phyloP scores from a whole-genome alignment of 2,113 vertebrate genomes.

The Plecotus auritus region DNA sequence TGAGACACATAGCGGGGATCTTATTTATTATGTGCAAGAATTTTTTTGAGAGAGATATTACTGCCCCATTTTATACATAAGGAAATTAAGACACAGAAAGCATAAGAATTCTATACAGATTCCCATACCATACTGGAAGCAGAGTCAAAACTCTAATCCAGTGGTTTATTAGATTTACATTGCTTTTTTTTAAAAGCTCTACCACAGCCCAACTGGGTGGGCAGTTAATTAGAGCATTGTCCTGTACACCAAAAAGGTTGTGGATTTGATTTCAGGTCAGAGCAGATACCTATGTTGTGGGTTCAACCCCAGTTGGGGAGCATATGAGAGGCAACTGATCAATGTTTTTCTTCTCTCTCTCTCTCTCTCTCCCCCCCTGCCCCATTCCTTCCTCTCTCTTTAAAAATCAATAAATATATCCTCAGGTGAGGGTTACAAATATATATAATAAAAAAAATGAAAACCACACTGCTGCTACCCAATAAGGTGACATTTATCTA shows the following conservation, averaged over 20 bases:
- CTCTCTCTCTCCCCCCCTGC: accelerated
- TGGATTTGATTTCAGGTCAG: background rate
- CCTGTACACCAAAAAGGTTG: background rate
- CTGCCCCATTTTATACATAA: background rate
- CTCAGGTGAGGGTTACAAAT: background rate
- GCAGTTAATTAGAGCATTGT: background rate
- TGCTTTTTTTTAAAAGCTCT: background rate
- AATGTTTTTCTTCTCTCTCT: background rate
- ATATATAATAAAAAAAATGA: background rate
- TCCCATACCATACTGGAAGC: background rate
- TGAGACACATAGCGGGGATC: background rate
- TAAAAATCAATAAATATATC: background rate
- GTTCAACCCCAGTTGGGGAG: background rate
- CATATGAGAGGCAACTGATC: background rate
- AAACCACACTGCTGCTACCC: background rate
- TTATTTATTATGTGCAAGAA: background rate
- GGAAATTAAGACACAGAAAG: background rate
- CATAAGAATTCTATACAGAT: background rate
- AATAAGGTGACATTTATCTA: background rate
- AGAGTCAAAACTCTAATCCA: background rate
- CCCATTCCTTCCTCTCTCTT: background rate
- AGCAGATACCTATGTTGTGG: background rate
- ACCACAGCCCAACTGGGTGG: background rate
- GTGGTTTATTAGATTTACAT: background rate
- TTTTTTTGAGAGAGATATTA: background rate